phyloP scores from a whole-genome alignment of 2,888 invertebrate genomes.

The Dascillus cervinus region DNA sequence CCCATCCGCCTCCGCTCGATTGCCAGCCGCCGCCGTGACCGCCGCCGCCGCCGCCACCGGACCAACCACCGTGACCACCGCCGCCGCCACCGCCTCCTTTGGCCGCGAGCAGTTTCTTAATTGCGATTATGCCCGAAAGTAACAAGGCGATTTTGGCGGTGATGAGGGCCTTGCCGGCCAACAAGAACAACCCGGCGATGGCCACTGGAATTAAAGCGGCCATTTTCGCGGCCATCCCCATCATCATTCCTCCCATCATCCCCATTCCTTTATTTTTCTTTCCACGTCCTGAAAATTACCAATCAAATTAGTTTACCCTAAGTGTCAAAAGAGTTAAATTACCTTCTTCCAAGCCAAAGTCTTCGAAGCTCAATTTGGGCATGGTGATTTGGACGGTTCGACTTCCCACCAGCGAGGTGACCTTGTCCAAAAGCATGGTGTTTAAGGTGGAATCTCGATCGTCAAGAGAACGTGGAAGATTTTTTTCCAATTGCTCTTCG shows the following conservation, averaged over 20 bases:
- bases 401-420: slow-evolving; percentile 64
- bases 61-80: slow-evolving; percentile 30
- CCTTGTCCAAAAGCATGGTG: slow-evolving; percentile 61
- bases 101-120: slow-evolving; percentile 71
- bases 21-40: slow-evolving; percentile 46
- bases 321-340: slow-evolving; percentile 20
- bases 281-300: slow-evolving; percentile 54
- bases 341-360: slow-evolving; percentile 72
- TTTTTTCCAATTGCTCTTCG: slow-evolving; percentile 63
- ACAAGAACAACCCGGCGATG: slow-evolving; percentile 69
- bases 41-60: slow-evolving; percentile 37
- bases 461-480: slow-evolving; percentile 56
- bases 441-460: slow-evolving; percentile 62
- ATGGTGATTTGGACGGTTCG: slow-evolving; percentile 70
- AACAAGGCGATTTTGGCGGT: slow-evolving; percentile 72
- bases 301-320: slow-evolving; percentile 4
- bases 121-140: slow-evolving; percentile 70
- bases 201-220: slow-evolving; percentile 72
- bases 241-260: slow-evolving; percentile 89
- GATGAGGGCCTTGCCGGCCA: slow-evolving; percentile 82
- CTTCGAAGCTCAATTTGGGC: slow-evolving; percentile 62
- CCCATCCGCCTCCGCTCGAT: slow-evolving; percentile 54
- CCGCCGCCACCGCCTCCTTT: slow-evolving; percentile 53
- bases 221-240: slow-evolving; percentile 80
- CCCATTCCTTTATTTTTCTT: slow-evolving; percentile 66